Base-by-base conservation (phyloP, 2,113 vertebrate genomes). In the Gallinago media region DNA sequence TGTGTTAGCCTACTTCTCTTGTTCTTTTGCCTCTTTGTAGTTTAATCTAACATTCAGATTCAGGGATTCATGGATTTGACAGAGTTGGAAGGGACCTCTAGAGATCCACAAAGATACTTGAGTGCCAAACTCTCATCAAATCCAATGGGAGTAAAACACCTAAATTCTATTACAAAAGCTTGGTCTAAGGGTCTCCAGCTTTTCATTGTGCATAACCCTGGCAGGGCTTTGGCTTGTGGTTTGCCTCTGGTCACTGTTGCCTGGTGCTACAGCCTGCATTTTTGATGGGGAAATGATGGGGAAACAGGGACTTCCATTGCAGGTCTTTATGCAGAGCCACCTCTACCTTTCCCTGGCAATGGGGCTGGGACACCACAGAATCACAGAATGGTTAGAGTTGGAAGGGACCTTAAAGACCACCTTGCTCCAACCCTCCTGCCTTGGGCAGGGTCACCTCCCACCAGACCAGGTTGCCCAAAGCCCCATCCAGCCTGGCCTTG, bases 121-220 rank as follows among this genome's bases (percentile, higher is more conserved):
- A 56, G 31, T 4, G n/a, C 56, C 26, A 22, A 67, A 29, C 58
- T 66, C 20, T 5, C 12, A 3, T 0, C 34, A 44, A 55, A 58
- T 3, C 7, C 26, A 31, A 9, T 2, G 32, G 62, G 42, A 72
- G 32, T 8, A 12, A 47, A 90, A 54, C 32, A 11, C 29, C 22
- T 9, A 23, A 55, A 10, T 5, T 15, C 31, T 5, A 0, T 4
- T 16, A 2, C 0, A 10, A 20, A 26, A 36, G 5, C 38, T 56
- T 3, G 32, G 6, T 20, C 38, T 8, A 46, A 55, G 54, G 6
- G 14, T 74, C 19, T 55, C 14, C 61, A 11, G 74, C 47, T 71
- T 46, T 2, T 15, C 46, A 0, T 3, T 2, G 63, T 1, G 36
- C 17, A 1, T 12, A 23, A 4, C 31, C 50, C 59, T 5, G 67